These are phyloP conservation scores for Anneissia japonica DNA, from an alignment of 35 echinoderm and acorn worm genomes.

Conservation along the genomic window DNA sequence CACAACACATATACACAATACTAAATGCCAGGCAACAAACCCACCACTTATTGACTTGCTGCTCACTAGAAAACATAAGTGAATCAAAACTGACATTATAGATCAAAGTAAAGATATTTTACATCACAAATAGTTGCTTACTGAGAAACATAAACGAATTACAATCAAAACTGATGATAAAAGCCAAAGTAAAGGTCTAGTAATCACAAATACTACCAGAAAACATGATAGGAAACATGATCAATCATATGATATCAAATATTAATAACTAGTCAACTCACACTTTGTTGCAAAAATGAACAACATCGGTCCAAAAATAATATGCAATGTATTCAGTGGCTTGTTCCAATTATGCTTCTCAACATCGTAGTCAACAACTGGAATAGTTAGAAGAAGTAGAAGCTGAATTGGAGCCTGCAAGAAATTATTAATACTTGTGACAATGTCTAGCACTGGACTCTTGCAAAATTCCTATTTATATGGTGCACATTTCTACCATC, in stretches of 20 bases:
- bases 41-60: constrained; percentile 28
- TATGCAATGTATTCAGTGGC: constrained; percentile 65
- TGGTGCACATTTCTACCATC: no score
- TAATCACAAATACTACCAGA: no score
- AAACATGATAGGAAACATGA: no score
- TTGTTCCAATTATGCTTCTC: constrained; percentile 88
- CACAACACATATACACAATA: constrained; percentile 43
- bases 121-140: not conserved
- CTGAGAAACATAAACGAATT: not conserved
- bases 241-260: no score
- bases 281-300: constrained; percentile 68
- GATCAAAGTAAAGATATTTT: not conserved
- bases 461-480: no score
- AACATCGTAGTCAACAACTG: constrained; percentile 83
- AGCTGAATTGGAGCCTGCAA: constrained; percentile 59
- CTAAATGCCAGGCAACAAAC: constrained; percentile 58
- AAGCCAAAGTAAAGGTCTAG: no score
- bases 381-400: constrained; percentile 57
- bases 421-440: not conserved
- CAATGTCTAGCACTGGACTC: not conserved
- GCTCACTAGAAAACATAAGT: constrained; percentile 24
- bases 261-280: constrained; percentile 5
- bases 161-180: not conserved
- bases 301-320: constrained; percentile 56
- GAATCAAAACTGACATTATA: not conserved